A percentile compares a stretch with the other conserved stretches of the same genome.
These are phyloP conservation scores for Drosophila nikananu DNA, from an alignment of 1,140 invertebrate genomes.

Conservation along the genomic window DNA sequence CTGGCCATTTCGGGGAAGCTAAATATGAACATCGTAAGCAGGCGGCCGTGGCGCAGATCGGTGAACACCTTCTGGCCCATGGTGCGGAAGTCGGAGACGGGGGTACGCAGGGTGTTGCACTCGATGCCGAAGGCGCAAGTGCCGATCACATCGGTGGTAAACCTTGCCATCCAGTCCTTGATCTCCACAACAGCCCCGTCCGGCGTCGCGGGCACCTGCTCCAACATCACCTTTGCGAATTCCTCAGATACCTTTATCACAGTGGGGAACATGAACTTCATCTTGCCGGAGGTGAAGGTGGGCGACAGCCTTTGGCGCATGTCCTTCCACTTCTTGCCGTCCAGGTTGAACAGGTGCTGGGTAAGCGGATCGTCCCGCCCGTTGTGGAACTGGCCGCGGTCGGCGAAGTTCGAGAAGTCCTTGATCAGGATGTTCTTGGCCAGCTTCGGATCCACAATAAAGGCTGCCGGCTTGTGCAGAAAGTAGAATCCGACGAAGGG, in stretches of 20 bases:
- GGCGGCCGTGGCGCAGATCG: slow-evolving; percentile 36
- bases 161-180: slow-evolving; percentile 87
- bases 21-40: slow-evolving; percentile 45
- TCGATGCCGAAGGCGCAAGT: slow-evolving; percentile 86
- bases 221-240: slow-evolving; percentile 54
- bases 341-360: slow-evolving; percentile 75
- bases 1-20: slow-evolving; percentile 60
- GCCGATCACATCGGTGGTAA: slow-evolving; percentile 88
- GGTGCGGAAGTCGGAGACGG: slow-evolving; percentile 85
- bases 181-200: slow-evolving; percentile 85
- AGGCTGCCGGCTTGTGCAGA: slow-evolving; percentile 44
- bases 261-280: slow-evolving; percentile 87
- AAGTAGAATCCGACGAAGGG: slow-evolving; percentile 71
- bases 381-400: slow-evolving; percentile 85
- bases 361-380: slow-evolving; percentile 82
- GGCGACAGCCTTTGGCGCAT: slow-evolving; percentile 85
- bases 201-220: slow-evolving; percentile 43
- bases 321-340: slow-evolving; percentile 85
- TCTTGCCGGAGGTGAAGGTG: too few species aligned
- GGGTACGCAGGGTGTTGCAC: slow-evolving; percentile 85
- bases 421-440: slow-evolving; percentile 86
- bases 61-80: slow-evolving; percentile 67
- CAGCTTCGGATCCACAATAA: slow-evolving; percentile 69
- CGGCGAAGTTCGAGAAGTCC: slow-evolving; percentile 87
- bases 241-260: slow-evolving; percentile 76